Evolutionary conservation across 2,113 vertebrate species (phyloP), one percentile per base, ranked within the genome.

Genomic region (Psettodes erumei): DNA sequence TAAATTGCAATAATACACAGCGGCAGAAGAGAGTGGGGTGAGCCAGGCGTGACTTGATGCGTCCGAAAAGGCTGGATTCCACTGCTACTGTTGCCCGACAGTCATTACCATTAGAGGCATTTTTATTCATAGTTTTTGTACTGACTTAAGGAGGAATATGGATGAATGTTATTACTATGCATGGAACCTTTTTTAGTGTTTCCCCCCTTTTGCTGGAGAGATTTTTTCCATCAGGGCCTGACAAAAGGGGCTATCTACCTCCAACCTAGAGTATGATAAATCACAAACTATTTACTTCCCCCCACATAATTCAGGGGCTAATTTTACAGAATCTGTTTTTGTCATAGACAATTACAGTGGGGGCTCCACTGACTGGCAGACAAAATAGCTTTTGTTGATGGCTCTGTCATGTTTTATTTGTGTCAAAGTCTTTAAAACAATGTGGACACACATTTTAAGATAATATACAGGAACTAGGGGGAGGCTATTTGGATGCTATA

Each of bases 371-470:
- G 94, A 94, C 88, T 94, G 94, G 91, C 93, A 94, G 93, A 93
- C 90, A 94, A 93, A 95, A 94, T 94, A 93, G 93, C 91, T 91
- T 93, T 93, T 94, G 93, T 95, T 95, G 94, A 95, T 94, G 91
- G 93, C 89, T 88, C 92, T 93, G 94, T 93, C 94, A 94, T 93
- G 94, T 95, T 94, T 93, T 88, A 93, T 95, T 91, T 92, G 83
- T 65, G 83, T 93, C 93, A 92, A 77, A 86, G 67, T 86, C 88
- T 89, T 90, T 91, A 91, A 93, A 94, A 93, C 93, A 90, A 91
- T 92, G 90, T 86, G 83, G 93, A 93, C 92, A 92, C 75, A 78
- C 84, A 85, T 93, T 93, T 93, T 91, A 94, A 93, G 91, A 91
- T 90, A 90, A 91, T 87, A 91, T 78, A 80, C 88, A 90, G 89